phyloP scores from a whole-genome alignment of 2,113 vertebrate species.

The Sceloporus undulatus region DNA sequence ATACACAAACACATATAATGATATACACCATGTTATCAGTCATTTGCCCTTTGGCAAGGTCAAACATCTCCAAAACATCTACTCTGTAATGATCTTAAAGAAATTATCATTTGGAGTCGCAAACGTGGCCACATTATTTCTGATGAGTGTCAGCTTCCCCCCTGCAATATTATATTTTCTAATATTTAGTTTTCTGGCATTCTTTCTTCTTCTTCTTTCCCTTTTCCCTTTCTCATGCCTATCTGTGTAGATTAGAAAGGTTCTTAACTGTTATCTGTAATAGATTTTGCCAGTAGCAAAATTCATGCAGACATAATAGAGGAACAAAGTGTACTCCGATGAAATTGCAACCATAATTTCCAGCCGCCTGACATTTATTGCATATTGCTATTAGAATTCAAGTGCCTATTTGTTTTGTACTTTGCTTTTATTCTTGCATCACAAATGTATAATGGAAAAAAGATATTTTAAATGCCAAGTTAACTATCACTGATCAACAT shows the following conservation, averaged over 20 bases:
- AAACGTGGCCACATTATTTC: constrained; percentile 76
- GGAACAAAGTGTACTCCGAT: constrained; percentile 88
- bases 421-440: constrained; percentile 87
- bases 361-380: constrained; percentile 89
- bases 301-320: constrained; percentile 88
- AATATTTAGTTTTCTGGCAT: constrained; percentile 80
- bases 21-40: constrained; percentile 48
- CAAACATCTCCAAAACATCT: constrained; percentile 60
- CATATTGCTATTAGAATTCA: constrained; percentile 89
- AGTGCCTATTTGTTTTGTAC: constrained; percentile 89
- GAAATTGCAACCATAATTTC: constrained; percentile 90
- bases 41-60: constrained; percentile 69
- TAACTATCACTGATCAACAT: constrained; percentile 84
- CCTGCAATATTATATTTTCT: constrained; percentile 79
- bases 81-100: constrained; percentile 64
- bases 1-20: constrained; percentile 62
- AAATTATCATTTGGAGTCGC: constrained; percentile 75
- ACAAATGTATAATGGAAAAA: constrained; percentile 86
- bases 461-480: constrained; percentile 86
- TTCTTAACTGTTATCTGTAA: constrained; percentile 89
- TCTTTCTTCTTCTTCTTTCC: constrained; percentile 52
- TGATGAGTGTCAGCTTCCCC: constrained; percentile 78
- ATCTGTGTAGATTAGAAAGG: constrained; percentile 87
- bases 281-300: constrained; percentile 89
- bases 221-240: constrained; percentile 65